Base-by-base conservation (phyloP, 2,797 vertebrate genomes). In the Chanos chanos region DNA sequence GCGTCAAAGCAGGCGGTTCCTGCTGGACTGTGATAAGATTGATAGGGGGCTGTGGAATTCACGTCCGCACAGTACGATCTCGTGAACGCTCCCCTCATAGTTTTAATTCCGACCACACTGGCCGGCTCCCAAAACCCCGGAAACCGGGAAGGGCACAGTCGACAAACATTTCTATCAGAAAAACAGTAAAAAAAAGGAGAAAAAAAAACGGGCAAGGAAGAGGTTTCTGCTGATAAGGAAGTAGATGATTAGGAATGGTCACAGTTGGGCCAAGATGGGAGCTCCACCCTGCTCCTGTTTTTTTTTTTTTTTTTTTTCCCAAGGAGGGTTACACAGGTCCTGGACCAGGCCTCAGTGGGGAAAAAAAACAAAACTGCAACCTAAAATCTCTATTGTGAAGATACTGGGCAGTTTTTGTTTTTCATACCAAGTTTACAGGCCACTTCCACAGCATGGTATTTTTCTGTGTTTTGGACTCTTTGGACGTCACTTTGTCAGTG, bases 11-110 rank as follows among this genome's bases (percentile, higher is more conserved):
- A 43, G 30, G 12, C 13, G 16, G 31, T 40, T 25, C n/a, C 1
- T 4, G 43, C 45, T 44, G 12, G 33, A 64, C 55, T 4, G 54
- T 73, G 71, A 69, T 62, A 36, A 66, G 53, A 18, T 36, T 34
- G 58, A 62, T 49, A 15, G 59, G 50, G 59, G 53, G 55, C n/a
- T 43, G 47, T 50, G 12, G 28, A 53, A 52, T 40, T 43, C 21
- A n/a, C n/a, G n/a, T n/a, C 36, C 65, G 52, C 37, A 37, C 37
- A 40, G 43, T 57, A 16, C 1, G 10, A 4, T 12, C 44, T n/a
- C 44, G 39, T 56, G 7, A 44, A 31, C 5, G 30, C 12, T 33
- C 39, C 6, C 15, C 19, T 34, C 34, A 5, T 41, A 25, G 10
- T 41, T 56, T 47, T 3, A 7, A 1, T 7, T 56, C 28, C 37